Base-by-base conservation (phyloP, 2,888 invertebrate species). In the Amitus sp. region DNA sequence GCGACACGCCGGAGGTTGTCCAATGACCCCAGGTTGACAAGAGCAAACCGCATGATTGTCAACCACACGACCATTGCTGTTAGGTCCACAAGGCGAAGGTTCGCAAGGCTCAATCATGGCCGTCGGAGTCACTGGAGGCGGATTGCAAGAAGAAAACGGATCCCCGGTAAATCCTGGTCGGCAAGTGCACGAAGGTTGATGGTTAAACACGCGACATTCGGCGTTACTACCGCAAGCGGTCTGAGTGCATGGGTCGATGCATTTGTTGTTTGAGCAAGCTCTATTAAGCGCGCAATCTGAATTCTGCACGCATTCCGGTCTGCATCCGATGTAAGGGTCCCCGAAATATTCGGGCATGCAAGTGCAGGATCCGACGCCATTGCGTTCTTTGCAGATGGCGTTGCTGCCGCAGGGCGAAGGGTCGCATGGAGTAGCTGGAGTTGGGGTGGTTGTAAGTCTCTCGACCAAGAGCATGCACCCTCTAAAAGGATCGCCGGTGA, bases 301-400 rank as follows among this genome's bases (percentile, higher is more conserved):
- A 80, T 94, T 94, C 70, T 91, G 87, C n/a, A 93, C 89, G 80
- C 95, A 95, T 85, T 95, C 94, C 19, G 94, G 94, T 76, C 93
- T 86, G 80, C 95, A 95, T 75, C 92, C 91, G 39, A 90, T 84
- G 33, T 33, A 33, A 1, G 94, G 94, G 84, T 94, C 93, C 48
- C 95, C 94, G 73, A 89, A 90, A 81, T 93, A 94, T 73, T 93
- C 92, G 56, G 89, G 87, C 65, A 92, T 84, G 83, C 94, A 95
- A 64, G 88, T 86, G 81, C 94, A 95, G 62, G 94, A 92, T 43
- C 93, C 94, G 54, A 90, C 90, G 70, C 90, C 91, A 75, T 91
- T 88, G 73, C 89, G 86, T 83, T 92, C 92, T 82, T 89, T 91
- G 82, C 95, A 95, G 69, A 92, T 83, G 47, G 95, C 93, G 80